Percentiles rank a stretch among this genome's conserved stretches.
Conservation (phyloP, 2,113 vertebrate genomes). For the Syrrhaptes paradoxus region DNA sequence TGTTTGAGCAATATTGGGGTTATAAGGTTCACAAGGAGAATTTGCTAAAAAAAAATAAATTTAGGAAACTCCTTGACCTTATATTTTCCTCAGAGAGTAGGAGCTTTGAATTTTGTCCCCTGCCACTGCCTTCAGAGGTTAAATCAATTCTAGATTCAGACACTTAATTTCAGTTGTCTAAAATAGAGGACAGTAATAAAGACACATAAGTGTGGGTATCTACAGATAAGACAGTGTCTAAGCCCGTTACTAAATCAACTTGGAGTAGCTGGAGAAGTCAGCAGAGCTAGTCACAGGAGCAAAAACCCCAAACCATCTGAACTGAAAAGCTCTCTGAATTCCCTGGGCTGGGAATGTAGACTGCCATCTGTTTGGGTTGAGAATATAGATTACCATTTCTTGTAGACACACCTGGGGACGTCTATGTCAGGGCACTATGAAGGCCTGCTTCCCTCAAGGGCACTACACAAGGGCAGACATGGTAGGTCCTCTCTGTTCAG, state of each 20-base stretch:
- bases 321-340: background rate
- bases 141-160: background rate
- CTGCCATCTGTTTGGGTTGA: background rate
- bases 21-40: rapidly evolving
- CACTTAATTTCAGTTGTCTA: background rate
- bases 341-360: background rate
- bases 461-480: background rate
- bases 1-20: background rate
- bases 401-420: background rate
- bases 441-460: background rate
- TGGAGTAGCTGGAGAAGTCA: background rate
- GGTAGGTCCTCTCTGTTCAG: background rate
- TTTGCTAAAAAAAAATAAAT: background rate
- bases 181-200: background rate
- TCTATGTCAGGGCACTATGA: background rate
- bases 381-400: background rate
- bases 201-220: rapidly evolving
- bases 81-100: background rate
- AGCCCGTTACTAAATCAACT: background rate
- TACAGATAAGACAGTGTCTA: background rate
- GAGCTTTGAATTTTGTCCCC: background rate
- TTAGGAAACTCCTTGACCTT: background rate
- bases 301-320: background rate
- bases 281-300: background rate
- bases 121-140: background rate